Base-by-base conservation (phyloP, 2,113 vertebrate genomes). In the Vulpes vulpes region DNA sequence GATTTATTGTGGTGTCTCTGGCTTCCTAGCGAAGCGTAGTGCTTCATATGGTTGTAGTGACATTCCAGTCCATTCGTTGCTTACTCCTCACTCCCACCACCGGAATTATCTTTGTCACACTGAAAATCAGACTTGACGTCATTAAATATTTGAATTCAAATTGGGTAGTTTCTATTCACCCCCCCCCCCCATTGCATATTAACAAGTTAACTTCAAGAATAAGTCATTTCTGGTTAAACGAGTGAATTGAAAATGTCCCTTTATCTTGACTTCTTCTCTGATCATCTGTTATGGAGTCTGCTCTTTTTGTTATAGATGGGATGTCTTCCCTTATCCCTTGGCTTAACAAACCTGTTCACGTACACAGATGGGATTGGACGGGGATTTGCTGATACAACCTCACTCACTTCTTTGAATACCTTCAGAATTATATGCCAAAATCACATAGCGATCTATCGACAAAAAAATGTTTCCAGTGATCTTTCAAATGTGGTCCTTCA, bases 101-200 rank as follows among this genome's bases (percentile, higher is more conserved):
- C 57, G 59, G 64, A 79, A 55, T 30, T 20, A 27, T 59, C 59
- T 80, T 30, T 84, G 32, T 82, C 4, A 20, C n/a, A 27, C 32
- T 79, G 16, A 86, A 90, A 73, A 59, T 89, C 55, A 84, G 51
- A 92, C 4, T 76, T 92, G n/a, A 76, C 79, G 22, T 86, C 73
- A 62, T 84, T 73, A 74, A 79, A 59, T 53, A 89, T 74, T 80
- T 79, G 14, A 64, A 92, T 95, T 69, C 25, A 67, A 92, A 14
- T 38, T 86, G 20, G 9, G 43, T 84, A 35, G 35, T 65, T 94
- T 86, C 67, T 71, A 22, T 55, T 76, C 22, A 62, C 25, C 1
- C 0, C 32, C 60, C 32, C 60, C 19, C 43, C 5, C 43, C 5
- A 19, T 73, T 86, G 67, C 85, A 59, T 90, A 80, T 25, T 64